These are phyloP conservation scores for Cossypha dichroa DNA, from an alignment of 2,797 vertebrate genomes.

Conservation along the genomic window DNA sequence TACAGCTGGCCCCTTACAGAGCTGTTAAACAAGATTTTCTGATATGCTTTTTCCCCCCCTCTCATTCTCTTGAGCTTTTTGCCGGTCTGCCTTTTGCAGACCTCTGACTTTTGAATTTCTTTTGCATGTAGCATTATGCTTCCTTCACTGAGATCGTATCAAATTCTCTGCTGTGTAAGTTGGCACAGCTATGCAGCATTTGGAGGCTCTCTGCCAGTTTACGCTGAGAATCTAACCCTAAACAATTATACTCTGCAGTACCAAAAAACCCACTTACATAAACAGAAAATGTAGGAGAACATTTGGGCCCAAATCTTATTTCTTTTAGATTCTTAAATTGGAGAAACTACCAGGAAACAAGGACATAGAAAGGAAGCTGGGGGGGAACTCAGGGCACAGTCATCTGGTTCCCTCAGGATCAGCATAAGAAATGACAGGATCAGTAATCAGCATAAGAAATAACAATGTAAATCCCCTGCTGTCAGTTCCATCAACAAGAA, in stretches of 20 bases:
- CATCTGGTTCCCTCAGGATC: background rate
- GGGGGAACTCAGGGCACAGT: background rate
- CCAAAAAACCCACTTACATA: background rate
- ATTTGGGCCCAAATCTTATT: background rate
- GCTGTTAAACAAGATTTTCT: background rate
- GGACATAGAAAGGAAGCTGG: background rate
- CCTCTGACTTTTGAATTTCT: background rate
- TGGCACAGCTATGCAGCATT: background rate
- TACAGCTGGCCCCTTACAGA: background rate
- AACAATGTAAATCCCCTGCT: constrained; percentile 36
- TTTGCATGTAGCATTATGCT: background rate
- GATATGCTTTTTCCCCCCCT: background rate
- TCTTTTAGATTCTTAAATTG: background rate
- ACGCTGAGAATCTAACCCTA: constrained; percentile 5
- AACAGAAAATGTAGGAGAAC: background rate
- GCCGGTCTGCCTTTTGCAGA: background rate
- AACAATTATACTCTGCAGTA: constrained; percentile 36
- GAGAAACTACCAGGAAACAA: background rate
- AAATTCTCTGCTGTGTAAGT: constrained; percentile 27
- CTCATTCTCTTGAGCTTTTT: background rate
- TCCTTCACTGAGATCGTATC: background rate
- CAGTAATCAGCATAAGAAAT: constrained; percentile 2
- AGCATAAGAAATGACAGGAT: constrained; percentile 9
- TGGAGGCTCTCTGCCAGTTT: constrained; percentile 21
- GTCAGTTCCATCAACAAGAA: constrained; percentile 10